These are phyloP conservation scores for Drosophila oshimai DNA, from an alignment of 1,140 invertebrate genomes.

Conservation along the genomic window DNA sequence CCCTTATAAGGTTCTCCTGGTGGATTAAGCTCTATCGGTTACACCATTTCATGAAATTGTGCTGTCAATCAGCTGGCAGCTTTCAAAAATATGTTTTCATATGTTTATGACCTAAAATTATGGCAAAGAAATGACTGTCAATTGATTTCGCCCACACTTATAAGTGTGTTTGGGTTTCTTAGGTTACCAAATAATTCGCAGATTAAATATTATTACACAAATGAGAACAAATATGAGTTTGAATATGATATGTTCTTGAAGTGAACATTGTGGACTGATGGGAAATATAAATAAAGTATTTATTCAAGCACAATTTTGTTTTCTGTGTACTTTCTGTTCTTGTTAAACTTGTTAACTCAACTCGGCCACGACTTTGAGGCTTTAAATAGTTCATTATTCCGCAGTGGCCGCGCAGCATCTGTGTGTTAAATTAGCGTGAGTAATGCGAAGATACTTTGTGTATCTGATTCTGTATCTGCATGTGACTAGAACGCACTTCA, in stretches of 20 bases:
- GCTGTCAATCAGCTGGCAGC: slow-evolving; percentile 16
- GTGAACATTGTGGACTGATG: too few relatives aligned
- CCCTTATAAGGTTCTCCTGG: slow-evolving; percentile 3
- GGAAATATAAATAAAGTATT: background rate
- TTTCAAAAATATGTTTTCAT: slow-evolving; percentile 25
- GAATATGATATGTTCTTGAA: too few relatives aligned
- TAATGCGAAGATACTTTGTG: slow-evolving; percentile 59
- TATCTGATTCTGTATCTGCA: slow-evolving; percentile 21
- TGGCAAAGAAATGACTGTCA: slow-evolving; percentile 11
- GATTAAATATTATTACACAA: background rate
- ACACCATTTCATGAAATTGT: slow-evolving; percentile 21
- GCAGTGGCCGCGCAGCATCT: slow-evolving; percentile 19
- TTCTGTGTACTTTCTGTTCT: slow-evolving; percentile 22
- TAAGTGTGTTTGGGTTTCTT: background rate
- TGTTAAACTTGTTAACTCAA: slow-evolving; percentile 22
- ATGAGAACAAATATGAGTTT: too few relatives aligned
- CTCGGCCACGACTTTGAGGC: slow-evolving; percentile 46
- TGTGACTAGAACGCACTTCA: slow-evolving; percentile 44
- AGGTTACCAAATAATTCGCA: background rate
- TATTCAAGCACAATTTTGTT: background rate
- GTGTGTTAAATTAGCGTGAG: slow-evolving; percentile 74
- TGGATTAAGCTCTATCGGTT: slow-evolving; percentile 16
- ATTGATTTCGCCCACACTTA: slow-evolving; percentile 15
- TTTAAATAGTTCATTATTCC: slow-evolving; percentile 74
- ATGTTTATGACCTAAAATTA: slow-evolving; percentile 8